phyloP scores from a whole-genome alignment of 2,113 vertebrate species.

The Psammodynastes pulverulentus region DNA sequence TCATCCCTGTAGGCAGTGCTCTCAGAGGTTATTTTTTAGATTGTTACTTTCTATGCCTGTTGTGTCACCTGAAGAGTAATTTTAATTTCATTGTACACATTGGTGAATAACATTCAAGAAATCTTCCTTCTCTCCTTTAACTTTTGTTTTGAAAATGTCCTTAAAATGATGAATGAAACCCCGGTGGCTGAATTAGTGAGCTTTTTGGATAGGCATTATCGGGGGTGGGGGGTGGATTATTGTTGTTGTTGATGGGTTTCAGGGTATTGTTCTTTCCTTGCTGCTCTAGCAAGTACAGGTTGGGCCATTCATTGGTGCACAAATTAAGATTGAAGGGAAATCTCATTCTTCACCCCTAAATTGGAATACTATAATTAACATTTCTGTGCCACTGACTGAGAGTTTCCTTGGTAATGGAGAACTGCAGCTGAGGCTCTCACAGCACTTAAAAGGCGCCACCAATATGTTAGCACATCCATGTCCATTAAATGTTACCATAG shows the following conservation, averaged over 20 bases:
- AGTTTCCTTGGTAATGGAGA: slow-evolving; percentile 8
- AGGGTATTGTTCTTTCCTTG: neutral
- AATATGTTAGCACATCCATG: slow-evolving; percentile 5
- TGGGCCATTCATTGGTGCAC: neutral
- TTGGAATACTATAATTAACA: slow-evolving; percentile 26
- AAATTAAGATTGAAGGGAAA: slow-evolving; percentile 19
- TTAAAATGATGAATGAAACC: neutral
- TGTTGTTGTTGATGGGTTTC: neutral
- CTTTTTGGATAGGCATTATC: neutral
- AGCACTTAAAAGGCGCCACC: neutral
- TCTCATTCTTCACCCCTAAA: slow-evolving; percentile 14
- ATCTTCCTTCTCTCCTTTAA: neutral
- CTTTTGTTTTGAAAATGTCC: neutral
- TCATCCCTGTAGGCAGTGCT: neutral
- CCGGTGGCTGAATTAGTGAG: neutral
- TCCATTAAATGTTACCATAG: slow-evolving; percentile 9
- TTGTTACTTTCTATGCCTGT: neutral
- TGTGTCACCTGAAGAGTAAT: neutral
- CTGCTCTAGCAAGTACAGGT: slow-evolving; percentile 20
- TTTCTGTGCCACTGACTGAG: slow-evolving; percentile 20
- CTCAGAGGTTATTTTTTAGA: neutral
- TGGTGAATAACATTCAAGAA: neutral
- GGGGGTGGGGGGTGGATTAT: neutral
- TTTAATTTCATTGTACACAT: neutral
- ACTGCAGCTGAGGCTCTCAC: neutral